A percentile compares a stretch with the other conserved stretches of the same genome.
phyloP scores from a whole-genome alignment of 2,888 invertebrate species.

The Cryptophagus acutangulus region DNA sequence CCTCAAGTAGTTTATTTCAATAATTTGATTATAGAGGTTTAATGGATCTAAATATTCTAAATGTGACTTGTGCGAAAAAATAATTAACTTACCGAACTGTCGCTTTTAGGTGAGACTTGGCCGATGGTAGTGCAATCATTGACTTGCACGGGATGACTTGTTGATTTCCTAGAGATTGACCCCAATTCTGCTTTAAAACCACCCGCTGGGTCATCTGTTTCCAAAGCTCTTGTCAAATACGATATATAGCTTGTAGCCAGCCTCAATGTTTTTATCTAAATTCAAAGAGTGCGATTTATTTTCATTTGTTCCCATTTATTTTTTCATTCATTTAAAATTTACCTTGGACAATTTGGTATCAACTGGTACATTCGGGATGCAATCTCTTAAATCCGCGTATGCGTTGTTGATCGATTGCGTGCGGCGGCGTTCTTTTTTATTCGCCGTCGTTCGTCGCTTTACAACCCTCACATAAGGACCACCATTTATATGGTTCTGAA shows the following conservation, averaged over 20 bases:
- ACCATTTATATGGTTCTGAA: slow-evolving; percentile 21
- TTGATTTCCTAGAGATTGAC: slow-evolving; percentile 39
- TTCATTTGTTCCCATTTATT: neutral
- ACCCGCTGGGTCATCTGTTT: slow-evolving; percentile 77
- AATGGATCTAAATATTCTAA: too few relatives aligned
- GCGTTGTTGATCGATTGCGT: slow-evolving; percentile 95
- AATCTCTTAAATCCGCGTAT: slow-evolving; percentile 85
- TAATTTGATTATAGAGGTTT: too few relatives aligned
- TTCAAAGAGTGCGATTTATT: slow-evolving; percentile 21
- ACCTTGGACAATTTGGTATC: slow-evolving; percentile 95
- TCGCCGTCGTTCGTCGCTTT: slow-evolving; percentile 84
- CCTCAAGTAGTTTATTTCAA: too few relatives aligned
- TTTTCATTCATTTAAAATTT: slow-evolving; percentile 32
- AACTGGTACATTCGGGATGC: slow-evolving; percentile 93
- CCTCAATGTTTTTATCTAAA: slow-evolving; percentile 88
- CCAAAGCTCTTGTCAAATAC: slow-evolving; percentile 84
- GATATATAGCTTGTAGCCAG: slow-evolving; percentile 90
- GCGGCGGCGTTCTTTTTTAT: slow-evolving; percentile 87
- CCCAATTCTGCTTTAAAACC: slow-evolving; percentile 85
- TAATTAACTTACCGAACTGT: slow-evolving; percentile 39
- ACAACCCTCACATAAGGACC: slow-evolving; percentile 55
- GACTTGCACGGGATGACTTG: slow-evolving; percentile 34
- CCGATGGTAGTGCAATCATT: slow-evolving; percentile 38
- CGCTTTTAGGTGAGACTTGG: slow-evolving; percentile 39
- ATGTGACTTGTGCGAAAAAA: slow-evolving; percentile 1